A percentile compares a stretch with the other conserved stretches of the same genome.
phyloP scores from a whole-genome alignment of 1,140 invertebrate genomes.

The Periplaneta americana region DNA sequence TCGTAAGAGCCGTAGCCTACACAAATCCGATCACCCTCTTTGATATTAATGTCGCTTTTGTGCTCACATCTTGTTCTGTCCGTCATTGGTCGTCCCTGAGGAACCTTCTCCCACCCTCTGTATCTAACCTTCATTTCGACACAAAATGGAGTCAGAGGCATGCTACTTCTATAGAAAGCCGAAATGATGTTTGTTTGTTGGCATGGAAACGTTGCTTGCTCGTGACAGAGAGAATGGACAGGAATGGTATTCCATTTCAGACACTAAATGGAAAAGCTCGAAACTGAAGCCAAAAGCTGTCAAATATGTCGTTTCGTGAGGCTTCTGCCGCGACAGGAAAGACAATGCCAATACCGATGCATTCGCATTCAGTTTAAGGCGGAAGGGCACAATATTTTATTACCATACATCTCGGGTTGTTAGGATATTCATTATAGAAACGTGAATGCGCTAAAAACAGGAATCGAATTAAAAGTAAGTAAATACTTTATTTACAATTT shows the following conservation, averaged over 20 bases:
- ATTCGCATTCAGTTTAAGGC: not conserved
- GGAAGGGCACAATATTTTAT: not conserved
- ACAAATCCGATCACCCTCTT: not conserved
- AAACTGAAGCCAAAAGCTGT: not conserved
- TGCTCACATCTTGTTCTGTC: not conserved
- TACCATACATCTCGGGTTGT: not conserved
- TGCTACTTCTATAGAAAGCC: not conserved
- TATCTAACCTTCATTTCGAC: not conserved
- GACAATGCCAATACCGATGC: not conserved
- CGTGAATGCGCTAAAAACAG: too few species aligned
- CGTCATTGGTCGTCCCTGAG: not conserved
- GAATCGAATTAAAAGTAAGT: too few species aligned
- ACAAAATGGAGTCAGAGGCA: not conserved
- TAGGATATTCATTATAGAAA: too few species aligned
- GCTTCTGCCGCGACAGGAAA: not conserved
- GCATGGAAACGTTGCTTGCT: not conserved
- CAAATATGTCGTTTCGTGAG: not conserved
- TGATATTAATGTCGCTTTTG: not conserved
- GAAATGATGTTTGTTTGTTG: not conserved
- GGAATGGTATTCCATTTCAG: not conserved
- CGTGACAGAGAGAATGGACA: not conserved
- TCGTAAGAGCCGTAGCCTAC: too few species aligned
- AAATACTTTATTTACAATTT: too few species aligned
- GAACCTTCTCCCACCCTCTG: not conserved
- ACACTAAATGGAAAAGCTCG: not conserved